Conservation (phyloP, 2,888 invertebrate species). For the Pterobdella sp. region DNA sequence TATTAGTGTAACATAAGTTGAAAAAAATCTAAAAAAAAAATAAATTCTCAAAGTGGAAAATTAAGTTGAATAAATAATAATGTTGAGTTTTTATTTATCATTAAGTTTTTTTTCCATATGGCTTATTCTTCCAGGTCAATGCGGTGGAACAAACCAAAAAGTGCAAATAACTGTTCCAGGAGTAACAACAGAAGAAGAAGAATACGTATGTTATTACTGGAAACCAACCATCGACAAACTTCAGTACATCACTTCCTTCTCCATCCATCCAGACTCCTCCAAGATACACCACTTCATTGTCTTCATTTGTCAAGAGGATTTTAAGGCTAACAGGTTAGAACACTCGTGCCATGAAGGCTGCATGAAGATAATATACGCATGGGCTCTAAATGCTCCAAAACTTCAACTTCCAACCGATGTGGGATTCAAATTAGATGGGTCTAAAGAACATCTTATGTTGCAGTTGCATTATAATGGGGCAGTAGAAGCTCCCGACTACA, state of each 20-base stretch:
- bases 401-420: constrained; percentile 59
- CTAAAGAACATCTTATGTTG: constrained; percentile 74
- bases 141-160: no score
- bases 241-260: constrained; percentile 17
- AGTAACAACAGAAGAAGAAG: constrained; percentile 18
- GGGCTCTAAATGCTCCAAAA: constrained; percentile 59
- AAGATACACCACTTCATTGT: constrained; percentile 22
- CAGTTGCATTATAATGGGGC: constrained; percentile 71
- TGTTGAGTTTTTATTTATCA: no score
- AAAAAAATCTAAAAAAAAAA: no score
- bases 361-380: constrained; percentile 48
- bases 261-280: constrained; percentile 15
- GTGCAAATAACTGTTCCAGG: not conserved
- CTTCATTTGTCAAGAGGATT: not conserved
- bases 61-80: no score
- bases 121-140: no score
- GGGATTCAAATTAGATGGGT: constrained; percentile 85
- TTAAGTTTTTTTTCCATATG: no score
- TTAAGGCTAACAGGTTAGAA: not conserved
- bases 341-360: not conserved
- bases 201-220: constrained; percentile 8
- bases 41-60: no score
- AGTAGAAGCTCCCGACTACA: constrained; percentile 36
- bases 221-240: not conserved
- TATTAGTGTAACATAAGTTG: no score